phyloP scores from a whole-genome alignment of 2,888 invertebrate genomes.

The Hirtodrosophila confusa region DNA sequence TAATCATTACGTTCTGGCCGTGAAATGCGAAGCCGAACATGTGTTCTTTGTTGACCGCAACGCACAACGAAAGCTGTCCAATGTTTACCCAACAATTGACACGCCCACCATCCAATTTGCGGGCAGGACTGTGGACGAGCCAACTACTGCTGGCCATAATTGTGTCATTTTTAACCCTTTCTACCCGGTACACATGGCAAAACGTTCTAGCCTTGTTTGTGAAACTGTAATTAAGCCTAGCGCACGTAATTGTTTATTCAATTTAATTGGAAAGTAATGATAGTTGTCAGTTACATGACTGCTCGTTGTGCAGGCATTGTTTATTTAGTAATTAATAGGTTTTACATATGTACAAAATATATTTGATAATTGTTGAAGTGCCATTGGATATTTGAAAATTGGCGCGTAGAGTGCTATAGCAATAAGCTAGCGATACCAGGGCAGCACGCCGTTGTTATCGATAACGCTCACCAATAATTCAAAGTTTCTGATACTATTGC shows the following conservation, averaged over 20 bases:
- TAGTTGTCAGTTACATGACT: conserved; percentile 58
- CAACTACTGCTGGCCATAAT: conserved; percentile 51
- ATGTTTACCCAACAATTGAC: conserved; percentile 81
- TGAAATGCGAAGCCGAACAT: conserved; percentile 72
- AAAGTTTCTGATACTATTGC: neutral
- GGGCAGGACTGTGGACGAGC: conserved; percentile 27
- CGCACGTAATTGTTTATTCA: conserved; percentile 71
- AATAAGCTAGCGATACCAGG: conserved; percentile 2
- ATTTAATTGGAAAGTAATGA: conserved; percentile 78
- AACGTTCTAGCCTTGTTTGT: conserved; percentile 27
- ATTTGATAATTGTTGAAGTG: neutral
- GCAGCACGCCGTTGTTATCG: conserved; percentile 17
- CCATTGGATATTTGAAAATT: conserved; percentile 17
- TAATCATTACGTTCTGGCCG: conserved; percentile 50
- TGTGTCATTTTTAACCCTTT: conserved; percentile 73
- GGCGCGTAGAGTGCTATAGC: conserved; percentile 14
- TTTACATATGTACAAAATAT: conserved; percentile 14
- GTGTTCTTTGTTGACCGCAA: conserved; percentile 72
- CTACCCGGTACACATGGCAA: neutral
- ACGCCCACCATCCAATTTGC: conserved; percentile 72
- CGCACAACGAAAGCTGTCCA: conserved; percentile 65
- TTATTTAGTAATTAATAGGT: conserved; percentile 62
- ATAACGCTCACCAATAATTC: neutral
- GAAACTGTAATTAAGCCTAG: conserved; percentile 67
- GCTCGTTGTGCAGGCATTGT: conserved; percentile 38